Conservation (phyloP, 2,888 invertebrate species). For the Lithodes maja region DNA sequence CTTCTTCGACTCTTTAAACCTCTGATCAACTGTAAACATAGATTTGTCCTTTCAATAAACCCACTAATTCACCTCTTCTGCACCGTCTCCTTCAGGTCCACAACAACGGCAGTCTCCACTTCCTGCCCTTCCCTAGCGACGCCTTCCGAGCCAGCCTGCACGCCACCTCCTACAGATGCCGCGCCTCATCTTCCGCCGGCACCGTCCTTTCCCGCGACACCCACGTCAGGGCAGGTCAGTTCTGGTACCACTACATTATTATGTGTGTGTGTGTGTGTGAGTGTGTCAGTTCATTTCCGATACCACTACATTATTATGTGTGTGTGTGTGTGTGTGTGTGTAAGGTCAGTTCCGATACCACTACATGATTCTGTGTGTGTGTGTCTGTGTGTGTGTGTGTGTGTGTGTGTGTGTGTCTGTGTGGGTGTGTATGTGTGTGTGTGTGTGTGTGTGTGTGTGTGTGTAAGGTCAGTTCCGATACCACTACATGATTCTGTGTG, state of each 20-base stretch:
- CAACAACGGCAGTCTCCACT: conserved; percentile 89
- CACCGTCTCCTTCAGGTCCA: conserved; percentile 84
- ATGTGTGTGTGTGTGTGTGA: conserved; percentile 1
- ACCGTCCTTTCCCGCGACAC: conserved; percentile 89
- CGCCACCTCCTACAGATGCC: conserved; percentile 86
- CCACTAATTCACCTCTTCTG: conserved; percentile 77
- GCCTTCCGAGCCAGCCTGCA: conserved; percentile 89
- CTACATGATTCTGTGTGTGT: neutral
- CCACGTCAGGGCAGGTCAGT: conserved; percentile 90
- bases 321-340: neutral
- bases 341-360: neutral
- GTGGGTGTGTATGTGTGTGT: conserved; percentile 9
- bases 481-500: neutral
- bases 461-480: neutral
- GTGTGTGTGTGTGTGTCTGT: conserved; percentile 3
- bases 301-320: neutral
- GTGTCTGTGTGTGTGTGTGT: neutral
- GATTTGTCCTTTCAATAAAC: conserved; percentile 75
- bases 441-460: conserved; percentile 22
- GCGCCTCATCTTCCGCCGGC: conserved; percentile 83
- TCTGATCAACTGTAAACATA: too few species aligned
- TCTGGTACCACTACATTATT: neutral
- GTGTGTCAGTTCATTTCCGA: neutral
- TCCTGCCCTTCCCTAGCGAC: conserved; percentile 88
- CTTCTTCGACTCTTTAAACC: too few species aligned